These are phyloP conservation scores for Phoxinus phoxinus DNA, from an alignment of 2,113 vertebrate species.

Conservation along the genomic window DNA sequence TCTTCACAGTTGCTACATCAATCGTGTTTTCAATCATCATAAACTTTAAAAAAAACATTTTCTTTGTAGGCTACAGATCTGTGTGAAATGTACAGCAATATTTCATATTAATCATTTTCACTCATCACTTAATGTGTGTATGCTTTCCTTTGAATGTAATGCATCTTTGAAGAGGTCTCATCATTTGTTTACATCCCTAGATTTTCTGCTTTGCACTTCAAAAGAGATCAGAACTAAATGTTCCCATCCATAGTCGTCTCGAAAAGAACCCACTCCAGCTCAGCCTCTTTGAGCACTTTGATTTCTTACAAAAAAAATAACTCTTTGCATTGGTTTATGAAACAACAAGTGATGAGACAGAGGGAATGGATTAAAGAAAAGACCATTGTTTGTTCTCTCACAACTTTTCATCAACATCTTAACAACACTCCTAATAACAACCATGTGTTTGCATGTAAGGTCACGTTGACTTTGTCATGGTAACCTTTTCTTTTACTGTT, in stretches of 20 bases:
- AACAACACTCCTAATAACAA: background rate
- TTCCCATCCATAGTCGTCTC: constrained; percentile 11
- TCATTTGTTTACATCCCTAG: background rate
- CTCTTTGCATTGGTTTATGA: background rate
- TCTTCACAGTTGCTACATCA: background rate
- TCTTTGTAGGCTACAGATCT: background rate
- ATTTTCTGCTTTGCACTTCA: constrained; percentile 21
- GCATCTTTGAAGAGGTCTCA: background rate
- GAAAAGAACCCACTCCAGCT: background rate
- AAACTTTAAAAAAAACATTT: background rate
- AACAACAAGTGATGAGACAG: background rate
- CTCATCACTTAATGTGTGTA: background rate
- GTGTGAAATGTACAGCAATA: background rate
- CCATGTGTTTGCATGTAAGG: background rate
- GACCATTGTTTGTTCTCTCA: background rate
- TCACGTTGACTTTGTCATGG: background rate
- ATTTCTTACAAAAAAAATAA: background rate
- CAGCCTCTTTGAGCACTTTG: background rate
- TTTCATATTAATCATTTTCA: background rate
- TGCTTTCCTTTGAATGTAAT: background rate
- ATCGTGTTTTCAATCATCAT: background rate
- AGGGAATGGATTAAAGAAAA: background rate
- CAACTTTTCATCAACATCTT: background rate
- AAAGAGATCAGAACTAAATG: background rate
- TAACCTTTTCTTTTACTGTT: background rate